Evolutionary conservation across 1,140 invertebrate genomes (phyloP).

Genomic region (Drosophila kikkawai): DNA sequence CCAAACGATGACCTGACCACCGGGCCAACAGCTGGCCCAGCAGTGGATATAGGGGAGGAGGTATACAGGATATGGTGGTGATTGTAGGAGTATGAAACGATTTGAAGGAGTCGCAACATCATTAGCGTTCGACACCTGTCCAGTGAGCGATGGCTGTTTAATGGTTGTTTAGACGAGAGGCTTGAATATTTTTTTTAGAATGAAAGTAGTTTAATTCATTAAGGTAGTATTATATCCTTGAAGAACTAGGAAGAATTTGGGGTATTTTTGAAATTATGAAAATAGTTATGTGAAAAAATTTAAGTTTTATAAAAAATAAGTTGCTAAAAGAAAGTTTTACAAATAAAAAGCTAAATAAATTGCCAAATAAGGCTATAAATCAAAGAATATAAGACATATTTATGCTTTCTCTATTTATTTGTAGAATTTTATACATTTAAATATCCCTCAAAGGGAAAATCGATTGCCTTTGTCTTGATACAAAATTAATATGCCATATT

Average conservation of each 20-base stretch:
- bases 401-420: not conserved
- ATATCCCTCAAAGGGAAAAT: not conserved
- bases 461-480: not conserved
- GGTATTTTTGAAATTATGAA: not conserved
- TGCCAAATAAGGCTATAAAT: too few species aligned
- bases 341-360: too few species aligned
- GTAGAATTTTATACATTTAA: not conserved
- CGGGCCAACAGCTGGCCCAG: constrained; percentile 27
- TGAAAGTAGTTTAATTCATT: not conserved
- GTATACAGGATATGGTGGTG: not conserved
- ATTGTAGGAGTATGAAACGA: not conserved
- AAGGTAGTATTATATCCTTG: too few species aligned
- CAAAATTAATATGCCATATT: constrained; percentile 1
- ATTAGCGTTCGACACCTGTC: constrained; percentile 41
- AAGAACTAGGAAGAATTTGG: not conserved
- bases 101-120: constrained; percentile 19
- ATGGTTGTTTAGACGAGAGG: not conserved
- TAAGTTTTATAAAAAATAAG: not conserved
- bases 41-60: not conserved
- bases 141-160: constrained; percentile 33
- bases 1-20: constrained; percentile 23
- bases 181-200: not conserved
- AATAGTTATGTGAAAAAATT: too few species aligned
- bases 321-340: not conserved
- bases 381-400: too few species aligned